Base-by-base conservation (phyloP, 2,888 invertebrate species). In the Yponomeuta evonymella region DNA sequence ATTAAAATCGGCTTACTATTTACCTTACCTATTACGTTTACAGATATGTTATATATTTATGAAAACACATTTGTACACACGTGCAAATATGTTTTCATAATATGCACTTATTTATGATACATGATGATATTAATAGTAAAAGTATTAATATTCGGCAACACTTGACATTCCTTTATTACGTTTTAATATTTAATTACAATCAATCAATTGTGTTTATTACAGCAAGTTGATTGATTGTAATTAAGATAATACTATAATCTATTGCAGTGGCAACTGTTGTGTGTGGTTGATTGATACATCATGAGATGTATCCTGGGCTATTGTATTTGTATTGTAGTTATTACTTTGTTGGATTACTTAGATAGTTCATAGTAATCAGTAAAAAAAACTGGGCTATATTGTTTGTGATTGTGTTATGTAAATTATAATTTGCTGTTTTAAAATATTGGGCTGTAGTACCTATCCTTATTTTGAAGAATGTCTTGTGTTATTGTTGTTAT, bases 61-160 rank as follows among this genome's bases (percentile, higher is more conserved):
- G 77, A 83, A 84, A 82, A 84, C 79, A 84, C 78, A 78, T 70
- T 71, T 74, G 74, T 69, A 58, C 51, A 58, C 12, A 23, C 67
- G 67, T 48, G 71, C 75, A 75, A 73, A 74, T 75, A 73, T 79
- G 77, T 86, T 81, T 85, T 82, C 76, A 82, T 75, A 77, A 84
- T 77, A 79, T 82, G 74, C 75, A 81, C 90, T 90, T 89, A 91
- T 83, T 81, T 85, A 88, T 88, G 87, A 84, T 88, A 91, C 85
- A 90, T 84, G 88, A 86, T 86, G 89, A 88, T 90, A 86, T 58
- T 58, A 62, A 86, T 90, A 90, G 89, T 90, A 89, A 90, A 89
- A 85, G 85, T 89, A 88, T 86, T 86, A 83, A 83, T 90, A 90
- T 90, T 90, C 90, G 84, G 92, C 92, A 92, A 92, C 92, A 92